phyloP scores from a whole-genome alignment of 2,888 invertebrate genomes.

The Parascotia fuliginaria region DNA sequence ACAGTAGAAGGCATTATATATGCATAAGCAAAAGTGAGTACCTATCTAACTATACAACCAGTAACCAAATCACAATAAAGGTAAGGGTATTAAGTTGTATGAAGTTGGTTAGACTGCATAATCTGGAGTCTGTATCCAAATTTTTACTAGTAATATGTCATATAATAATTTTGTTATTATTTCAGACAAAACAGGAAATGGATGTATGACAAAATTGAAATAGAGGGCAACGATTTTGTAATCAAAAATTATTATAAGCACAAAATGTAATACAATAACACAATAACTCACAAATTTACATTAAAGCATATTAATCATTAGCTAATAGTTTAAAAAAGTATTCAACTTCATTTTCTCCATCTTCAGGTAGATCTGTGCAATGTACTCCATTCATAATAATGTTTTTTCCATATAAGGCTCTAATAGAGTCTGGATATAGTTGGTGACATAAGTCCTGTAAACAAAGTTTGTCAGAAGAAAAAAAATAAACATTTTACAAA shows the following conservation, averaged over 20 bases:
- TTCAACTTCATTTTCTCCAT: constrained; percentile 92
- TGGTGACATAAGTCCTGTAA: constrained; percentile 82
- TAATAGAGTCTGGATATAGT: constrained; percentile 91
- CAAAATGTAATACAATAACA: constrained; percentile 35
- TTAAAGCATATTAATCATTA: constrained; percentile 44
- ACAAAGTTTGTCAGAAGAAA: constrained; percentile 3
- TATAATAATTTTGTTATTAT: constrained; percentile 38
- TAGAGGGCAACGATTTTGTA: constrained; percentile 91
- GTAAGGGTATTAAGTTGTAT: no score
- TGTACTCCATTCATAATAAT: constrained; percentile 95
- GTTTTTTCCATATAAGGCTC: constrained; percentile 93
- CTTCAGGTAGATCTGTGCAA: constrained; percentile 96
- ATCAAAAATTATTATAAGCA: constrained; percentile 85
- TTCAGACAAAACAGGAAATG: constrained; percentile 90
- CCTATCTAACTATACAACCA: no score
- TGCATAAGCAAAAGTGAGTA: no score
- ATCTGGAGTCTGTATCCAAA: no score
- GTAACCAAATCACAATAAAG: no score
- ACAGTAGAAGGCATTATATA: no score
- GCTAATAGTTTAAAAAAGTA: constrained; percentile 90
- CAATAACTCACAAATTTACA: neutral
- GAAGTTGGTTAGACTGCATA: no score
- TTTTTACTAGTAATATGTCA: no score
- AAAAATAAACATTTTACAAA: neutral
- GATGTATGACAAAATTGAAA: constrained; percentile 91